Percentiles rank a stretch among this genome's conserved stretches.
phyloP scores from a whole-genome alignment of 2,113 vertebrate species.

The Apeltes quadracus region DNA sequence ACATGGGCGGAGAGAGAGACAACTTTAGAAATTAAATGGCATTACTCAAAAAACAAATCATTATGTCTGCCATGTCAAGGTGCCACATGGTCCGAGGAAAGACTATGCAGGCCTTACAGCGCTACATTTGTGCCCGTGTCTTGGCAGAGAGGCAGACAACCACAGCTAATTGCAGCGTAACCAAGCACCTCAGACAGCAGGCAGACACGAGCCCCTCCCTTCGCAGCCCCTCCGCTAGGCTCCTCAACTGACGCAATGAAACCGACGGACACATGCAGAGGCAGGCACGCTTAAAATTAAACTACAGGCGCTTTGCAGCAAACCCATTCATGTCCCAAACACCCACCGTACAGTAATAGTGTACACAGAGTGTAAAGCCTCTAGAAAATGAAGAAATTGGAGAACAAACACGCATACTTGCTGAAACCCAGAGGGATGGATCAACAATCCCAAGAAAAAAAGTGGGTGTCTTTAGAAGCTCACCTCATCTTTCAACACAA shows the following conservation, averaged over 20 bases:
- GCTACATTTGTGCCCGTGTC: conserved; percentile 9
- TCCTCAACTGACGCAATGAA: conserved; percentile 11
- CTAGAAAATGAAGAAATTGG: conserved; percentile 23
- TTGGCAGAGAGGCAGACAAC: conserved; percentile 30
- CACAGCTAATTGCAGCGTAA: conserved; percentile 60
- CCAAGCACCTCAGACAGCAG: conserved; percentile 41
- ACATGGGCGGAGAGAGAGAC: not conserved
- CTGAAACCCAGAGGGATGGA: conserved; percentile 47
- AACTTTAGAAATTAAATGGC: not conserved
- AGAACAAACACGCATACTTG: conserved; percentile 7
- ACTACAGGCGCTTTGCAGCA: conserved; percentile 1
- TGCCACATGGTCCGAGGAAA: conserved; percentile 1
- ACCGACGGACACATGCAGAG: conserved; percentile 24
- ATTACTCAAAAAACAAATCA: not conserved
- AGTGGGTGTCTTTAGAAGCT: conserved; percentile 53
- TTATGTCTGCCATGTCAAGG: not conserved
- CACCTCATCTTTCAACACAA: conserved; percentile 64
- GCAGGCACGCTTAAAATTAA: conserved; percentile 32
- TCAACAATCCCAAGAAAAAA: conserved; percentile 58
- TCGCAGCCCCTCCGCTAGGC: conserved; percentile 20
- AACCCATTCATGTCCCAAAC: conserved; percentile 11
- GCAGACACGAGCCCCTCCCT: conserved; percentile 41
- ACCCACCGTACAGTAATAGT: not conserved
- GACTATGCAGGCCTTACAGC: conserved; percentile 6
- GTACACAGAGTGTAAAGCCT: not conserved